These are phyloP conservation scores for Dipodomys spectabilis DNA, from an alignment of 2,113 vertebrate species.

Conservation along the genomic window DNA sequence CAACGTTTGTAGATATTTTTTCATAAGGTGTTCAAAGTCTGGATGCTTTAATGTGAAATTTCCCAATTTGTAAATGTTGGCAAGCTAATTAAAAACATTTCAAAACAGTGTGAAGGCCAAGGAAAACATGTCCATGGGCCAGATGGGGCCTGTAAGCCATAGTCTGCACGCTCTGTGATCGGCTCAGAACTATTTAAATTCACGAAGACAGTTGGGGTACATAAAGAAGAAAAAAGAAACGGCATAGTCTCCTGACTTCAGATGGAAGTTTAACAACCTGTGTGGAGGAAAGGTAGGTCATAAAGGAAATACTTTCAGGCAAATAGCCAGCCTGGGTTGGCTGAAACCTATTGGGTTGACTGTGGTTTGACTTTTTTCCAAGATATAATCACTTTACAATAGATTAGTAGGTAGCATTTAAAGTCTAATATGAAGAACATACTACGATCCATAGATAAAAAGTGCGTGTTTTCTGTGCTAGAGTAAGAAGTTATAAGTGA, in stretches of 20 bases:
- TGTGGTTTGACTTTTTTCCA: slow-evolving; percentile 11
- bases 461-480: background rate
- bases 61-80: slow-evolving; percentile 65
- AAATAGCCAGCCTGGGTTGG: background rate
- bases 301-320: background rate
- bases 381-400: background rate
- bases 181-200: slow-evolving; percentile 40
- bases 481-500: background rate
- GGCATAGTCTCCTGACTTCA: background rate
- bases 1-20: slow-evolving; percentile 22
- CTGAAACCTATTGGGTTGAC: background rate
- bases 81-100: slow-evolving; percentile 64
- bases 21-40: slow-evolving; percentile 20
- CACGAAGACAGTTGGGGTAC: slow-evolving; percentile 37
- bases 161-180: background rate
- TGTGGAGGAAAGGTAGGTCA: background rate
- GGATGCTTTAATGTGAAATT: slow-evolving; percentile 39
- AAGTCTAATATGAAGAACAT: slow-evolving; percentile 11
- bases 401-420: slow-evolving; percentile 24
- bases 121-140: slow-evolving; percentile 25
- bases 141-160: background rate
- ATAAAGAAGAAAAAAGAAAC: slow-evolving; percentile 22
- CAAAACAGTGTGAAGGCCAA: slow-evolving; percentile 60
- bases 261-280: slow-evolving; percentile 18
- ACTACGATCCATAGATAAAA: background rate